These are phyloP conservation scores for Sparidentex hasta DNA, from an alignment of 2,797 vertebrate genomes.

Conservation along the genomic window DNA sequence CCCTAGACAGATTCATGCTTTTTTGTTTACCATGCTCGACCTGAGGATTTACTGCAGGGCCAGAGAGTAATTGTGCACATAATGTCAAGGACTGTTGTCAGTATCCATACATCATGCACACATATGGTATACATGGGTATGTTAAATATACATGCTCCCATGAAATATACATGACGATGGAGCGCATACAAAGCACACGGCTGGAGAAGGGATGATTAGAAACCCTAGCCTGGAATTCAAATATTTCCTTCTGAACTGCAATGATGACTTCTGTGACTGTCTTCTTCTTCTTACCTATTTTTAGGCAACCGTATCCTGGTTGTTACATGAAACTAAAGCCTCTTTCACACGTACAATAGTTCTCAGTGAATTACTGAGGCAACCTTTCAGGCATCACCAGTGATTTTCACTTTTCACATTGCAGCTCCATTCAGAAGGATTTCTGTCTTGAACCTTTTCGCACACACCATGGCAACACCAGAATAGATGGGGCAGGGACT, in stretches of 20 bases:
- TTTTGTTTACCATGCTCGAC: conserved; percentile 66
- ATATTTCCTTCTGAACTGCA: conserved; percentile 20
- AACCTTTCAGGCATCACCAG: too few relatives aligned
- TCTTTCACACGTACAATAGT: too few relatives aligned
- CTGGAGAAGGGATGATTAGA: conserved; percentile 53
- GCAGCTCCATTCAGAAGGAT: too few relatives aligned
- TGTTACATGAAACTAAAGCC: not conserved
- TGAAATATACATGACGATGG: conserved; percentile 80
- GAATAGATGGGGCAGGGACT: too few relatives aligned
- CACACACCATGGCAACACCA: too few relatives aligned
- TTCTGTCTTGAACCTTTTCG: too few relatives aligned
- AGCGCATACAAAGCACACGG: conserved; percentile 54
- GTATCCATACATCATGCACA: conserved; percentile 77
- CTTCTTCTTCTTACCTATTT: conserved; percentile 17
- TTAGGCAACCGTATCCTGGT: not conserved
- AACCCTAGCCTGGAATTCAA: conserved; percentile 46
- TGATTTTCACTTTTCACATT: too few relatives aligned
- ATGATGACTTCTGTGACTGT: conserved; percentile 31
- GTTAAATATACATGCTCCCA: conserved; percentile 81
- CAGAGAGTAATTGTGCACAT: conserved; percentile 80
- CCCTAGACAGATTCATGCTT: conserved; percentile 31
- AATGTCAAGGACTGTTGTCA: conserved; percentile 83
- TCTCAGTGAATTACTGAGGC: too few relatives aligned
- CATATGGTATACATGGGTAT: conserved; percentile 73
- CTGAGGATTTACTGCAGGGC: conserved; percentile 72